Conservation (phyloP, 2,888 invertebrate genomes). For the Phyllotreta cruciferae region DNA sequence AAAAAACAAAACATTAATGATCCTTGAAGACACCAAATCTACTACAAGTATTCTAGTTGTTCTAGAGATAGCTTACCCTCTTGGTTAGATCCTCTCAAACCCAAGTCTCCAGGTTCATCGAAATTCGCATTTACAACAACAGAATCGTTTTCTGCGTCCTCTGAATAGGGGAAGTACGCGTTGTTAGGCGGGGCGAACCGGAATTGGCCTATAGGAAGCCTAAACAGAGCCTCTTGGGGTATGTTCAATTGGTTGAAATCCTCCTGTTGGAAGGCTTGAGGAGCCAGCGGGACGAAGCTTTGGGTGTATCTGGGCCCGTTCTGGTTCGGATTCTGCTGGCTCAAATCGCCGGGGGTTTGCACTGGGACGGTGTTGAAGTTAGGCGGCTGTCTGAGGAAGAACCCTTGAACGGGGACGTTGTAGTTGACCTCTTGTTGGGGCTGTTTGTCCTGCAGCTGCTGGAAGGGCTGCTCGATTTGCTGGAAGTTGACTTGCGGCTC, state of each 20-base stretch:
- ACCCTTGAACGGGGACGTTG: constrained; percentile 40
- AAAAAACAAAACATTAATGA: neutral
- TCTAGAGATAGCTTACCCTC: neutral
- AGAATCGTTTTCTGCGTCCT: constrained; percentile 63
- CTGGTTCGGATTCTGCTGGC: constrained; percentile 16
- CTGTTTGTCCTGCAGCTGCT: constrained; percentile 30
- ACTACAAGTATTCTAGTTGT: neutral
- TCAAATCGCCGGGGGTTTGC: neutral
- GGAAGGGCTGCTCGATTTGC: constrained; percentile 31
- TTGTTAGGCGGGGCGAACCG: constrained; percentile 38
- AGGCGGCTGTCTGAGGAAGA: constrained; percentile 44
- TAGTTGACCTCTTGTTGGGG: constrained; percentile 29
- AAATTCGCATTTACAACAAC: constrained; percentile 60
- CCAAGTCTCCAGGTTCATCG: constrained; percentile 50
- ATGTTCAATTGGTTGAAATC: constrained; percentile 5
- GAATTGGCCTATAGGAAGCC: constrained; percentile 39
- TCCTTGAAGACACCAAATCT: neutral
- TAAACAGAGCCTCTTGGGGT: constrained; percentile 35
- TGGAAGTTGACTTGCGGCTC: constrained; percentile 28
- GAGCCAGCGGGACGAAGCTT: constrained; percentile 44
- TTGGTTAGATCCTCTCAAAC: constrained; percentile 20
- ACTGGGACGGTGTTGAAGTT: constrained; percentile 14
- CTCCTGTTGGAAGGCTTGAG: constrained; percentile 20
- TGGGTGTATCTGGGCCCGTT: constrained; percentile 36
- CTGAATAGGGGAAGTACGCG: constrained; percentile 45